Evolutionary conservation across 2,113 vertebrate genomes (phyloP).

Genomic region (Gorsachius goisagi): DNA sequence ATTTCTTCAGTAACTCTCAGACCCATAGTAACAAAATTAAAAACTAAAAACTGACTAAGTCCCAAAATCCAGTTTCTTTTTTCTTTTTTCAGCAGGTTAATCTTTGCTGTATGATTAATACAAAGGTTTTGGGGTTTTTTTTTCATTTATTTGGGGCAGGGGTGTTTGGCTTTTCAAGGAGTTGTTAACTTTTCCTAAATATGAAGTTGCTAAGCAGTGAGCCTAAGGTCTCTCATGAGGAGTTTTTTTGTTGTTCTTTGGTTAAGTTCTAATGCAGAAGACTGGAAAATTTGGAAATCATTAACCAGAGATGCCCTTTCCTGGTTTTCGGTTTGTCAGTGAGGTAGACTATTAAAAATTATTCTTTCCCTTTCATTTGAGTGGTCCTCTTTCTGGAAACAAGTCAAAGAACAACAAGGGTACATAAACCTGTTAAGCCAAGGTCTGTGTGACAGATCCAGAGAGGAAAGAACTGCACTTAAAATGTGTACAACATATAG

Average conservation of each 20-base stretch:
- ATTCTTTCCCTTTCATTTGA: neutral
- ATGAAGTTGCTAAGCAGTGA: neutral
- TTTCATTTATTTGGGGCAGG: too few relatives aligned
- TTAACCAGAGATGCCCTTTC: neutral
- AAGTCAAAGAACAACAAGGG: neutral
- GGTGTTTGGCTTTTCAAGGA: neutral
- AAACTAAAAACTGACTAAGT: neutral
- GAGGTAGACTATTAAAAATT: neutral
- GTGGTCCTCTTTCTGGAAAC: neutral
- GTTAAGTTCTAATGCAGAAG: neutral
- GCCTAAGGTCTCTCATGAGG: neutral
- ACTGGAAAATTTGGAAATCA: neutral
- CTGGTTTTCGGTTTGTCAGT: neutral
- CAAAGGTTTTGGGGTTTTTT: neutral
- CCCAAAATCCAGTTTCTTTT: neutral
- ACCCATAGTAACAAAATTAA: neutral
- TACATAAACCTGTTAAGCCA: neutral
- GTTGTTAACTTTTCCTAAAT: neutral
- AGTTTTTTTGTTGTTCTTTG: neutral
- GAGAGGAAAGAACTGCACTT: neutral
- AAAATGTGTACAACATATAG: neutral
- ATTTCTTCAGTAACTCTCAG: neutral
- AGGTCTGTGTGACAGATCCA: neutral
- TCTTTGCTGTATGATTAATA: neutral
- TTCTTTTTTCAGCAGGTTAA: neutral